Conservation (phyloP, 92 coral and sea anemone genomes). For the Umimayanthus chanpuru region DNA sequence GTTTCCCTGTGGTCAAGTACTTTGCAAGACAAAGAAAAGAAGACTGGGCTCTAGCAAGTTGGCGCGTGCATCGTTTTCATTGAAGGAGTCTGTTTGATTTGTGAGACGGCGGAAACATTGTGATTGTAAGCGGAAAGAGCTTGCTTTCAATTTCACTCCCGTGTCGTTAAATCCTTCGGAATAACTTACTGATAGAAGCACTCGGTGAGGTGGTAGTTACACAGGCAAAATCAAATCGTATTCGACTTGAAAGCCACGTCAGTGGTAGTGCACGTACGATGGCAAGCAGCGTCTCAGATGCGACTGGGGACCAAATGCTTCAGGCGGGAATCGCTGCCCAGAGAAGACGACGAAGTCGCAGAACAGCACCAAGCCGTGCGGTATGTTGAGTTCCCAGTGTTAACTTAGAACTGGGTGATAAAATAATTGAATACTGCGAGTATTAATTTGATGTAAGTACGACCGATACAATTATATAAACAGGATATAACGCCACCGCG, state of each 20-base stretch:
- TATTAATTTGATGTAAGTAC: not conserved
- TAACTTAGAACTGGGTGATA: too few species aligned
- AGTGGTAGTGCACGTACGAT: not conserved
- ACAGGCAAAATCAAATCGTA: too few species aligned
- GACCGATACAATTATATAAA: not conserved
- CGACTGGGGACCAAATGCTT: not conserved
- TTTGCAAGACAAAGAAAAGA: not conserved
- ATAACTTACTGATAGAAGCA: not conserved
- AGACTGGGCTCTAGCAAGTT: constrained; percentile 17
- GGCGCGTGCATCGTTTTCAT: not conserved
- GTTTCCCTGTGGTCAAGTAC: not conserved
- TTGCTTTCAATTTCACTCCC: constrained; percentile 2
- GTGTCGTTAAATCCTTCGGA: not conserved
- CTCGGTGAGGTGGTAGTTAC: not conserved
- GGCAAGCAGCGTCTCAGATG: not conserved
- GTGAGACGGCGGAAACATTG: not conserved
- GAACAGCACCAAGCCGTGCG: constrained; percentile 16
- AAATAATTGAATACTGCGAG: not conserved
- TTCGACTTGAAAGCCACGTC: constrained; percentile 1
- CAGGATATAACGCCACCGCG: not conserved
- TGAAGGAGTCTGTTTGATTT: too few species aligned
- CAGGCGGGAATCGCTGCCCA: constrained; percentile 35
- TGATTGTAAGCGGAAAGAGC: not conserved
- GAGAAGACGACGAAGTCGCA: constrained; percentile 19
- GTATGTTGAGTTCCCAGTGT: not conserved